Base-by-base conservation (phyloP, 2,888 invertebrate genomes). In the Acronicta aceris region DNA sequence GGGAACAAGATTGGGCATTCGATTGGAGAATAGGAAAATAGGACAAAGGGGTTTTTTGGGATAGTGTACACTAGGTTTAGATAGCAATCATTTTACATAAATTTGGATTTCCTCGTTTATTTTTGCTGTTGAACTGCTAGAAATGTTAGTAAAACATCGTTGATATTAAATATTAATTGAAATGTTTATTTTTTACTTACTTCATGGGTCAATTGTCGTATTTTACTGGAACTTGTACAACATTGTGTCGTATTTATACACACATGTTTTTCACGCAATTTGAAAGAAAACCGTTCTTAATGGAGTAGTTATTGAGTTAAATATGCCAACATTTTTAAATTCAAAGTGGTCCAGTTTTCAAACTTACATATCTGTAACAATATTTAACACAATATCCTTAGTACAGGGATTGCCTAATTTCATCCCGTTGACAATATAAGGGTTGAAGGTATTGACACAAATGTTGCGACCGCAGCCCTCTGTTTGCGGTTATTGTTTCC, bases 401-500 rank as follows among this genome's bases (percentile, higher is more conserved):
- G 56, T 51, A 49, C 52, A 73, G 65, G 70, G 71, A n/a, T 75
- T 78, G 80, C 83, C 81, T 89, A 85, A 89, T 88, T 87, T 82
- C 82, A 84, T 81, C 59, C 81, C 77, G 78, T 79, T 79, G 82
- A 86, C 87, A 85, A 84, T 85, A 85, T 84, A 87, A 88, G 91
- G 78, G 90, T 86, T 84, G 84, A 81, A 82, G 82, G 83, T 91
- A 89, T 91, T 91, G 89, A 89, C 92, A 90, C 88, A 90, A 87
- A 87, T 88, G 88, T 81, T 81, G 81, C 84, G 76, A 71, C 67
- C 65, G 84, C 89, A 87, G 88, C 92, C 92, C 90, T 90, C 89
- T 89, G 88, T 89, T 90, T 89, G 90, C 86, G 87, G 89, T 92
- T 93, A 93, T 92, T 92, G 92, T 93, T 92, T 91, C 89, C 90